Evolutionary conservation across 2,113 vertebrate species (phyloP).

Genomic region (Phodopus roborovskii): DNA sequence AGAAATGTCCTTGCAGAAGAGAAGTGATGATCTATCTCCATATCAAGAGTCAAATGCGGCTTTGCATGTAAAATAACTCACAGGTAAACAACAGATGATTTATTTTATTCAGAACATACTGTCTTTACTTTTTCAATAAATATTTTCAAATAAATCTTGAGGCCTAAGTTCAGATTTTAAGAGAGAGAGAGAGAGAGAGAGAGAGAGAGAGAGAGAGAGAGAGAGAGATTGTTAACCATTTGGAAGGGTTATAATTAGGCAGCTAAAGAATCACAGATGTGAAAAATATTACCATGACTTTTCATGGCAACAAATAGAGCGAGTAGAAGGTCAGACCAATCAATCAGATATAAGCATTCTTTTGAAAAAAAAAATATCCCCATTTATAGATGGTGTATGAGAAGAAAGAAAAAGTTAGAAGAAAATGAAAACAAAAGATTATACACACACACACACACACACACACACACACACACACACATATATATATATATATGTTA

Average conservation of each 20-base stretch:
- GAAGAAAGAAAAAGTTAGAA: background rate
- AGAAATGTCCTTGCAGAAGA: background rate
- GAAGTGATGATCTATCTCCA: background rate
- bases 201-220: background rate
- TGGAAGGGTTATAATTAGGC: background rate
- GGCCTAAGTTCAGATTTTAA: background rate
- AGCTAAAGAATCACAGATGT: background rate
- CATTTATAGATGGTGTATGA: rapidly evolving
- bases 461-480: too few species aligned
- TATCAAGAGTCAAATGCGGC: background rate
- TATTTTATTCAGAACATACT: background rate
- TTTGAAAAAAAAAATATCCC: background rate
- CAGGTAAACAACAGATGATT: background rate
- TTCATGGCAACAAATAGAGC: background rate
- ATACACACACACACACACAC: too few species aligned
- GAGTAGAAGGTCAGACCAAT: background rate
- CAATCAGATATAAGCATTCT: background rate
- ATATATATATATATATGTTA: too few species aligned
- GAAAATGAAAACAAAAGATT: background rate
- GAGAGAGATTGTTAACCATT: background rate
- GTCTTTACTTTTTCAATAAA: background rate
- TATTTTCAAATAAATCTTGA: background rate
- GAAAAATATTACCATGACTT: background rate
- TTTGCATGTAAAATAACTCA: background rate
- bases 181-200: too few species aligned